Evolutionary conservation across 1,140 invertebrate genomes (phyloP).

Genomic region (Pogonomyrmex californicus): DNA sequence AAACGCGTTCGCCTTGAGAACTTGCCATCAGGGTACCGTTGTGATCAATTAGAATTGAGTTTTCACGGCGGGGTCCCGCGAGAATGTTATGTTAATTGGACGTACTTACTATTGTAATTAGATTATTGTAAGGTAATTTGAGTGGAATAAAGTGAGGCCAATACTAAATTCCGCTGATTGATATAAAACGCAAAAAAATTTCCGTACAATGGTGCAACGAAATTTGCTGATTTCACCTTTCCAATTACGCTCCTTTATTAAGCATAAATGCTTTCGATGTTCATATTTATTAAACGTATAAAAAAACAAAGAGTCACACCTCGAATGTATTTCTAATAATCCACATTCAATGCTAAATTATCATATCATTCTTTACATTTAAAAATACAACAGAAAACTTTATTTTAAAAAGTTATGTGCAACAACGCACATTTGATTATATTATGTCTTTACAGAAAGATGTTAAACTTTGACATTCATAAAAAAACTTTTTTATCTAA

Average conservation of each 20-base stretch:
- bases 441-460: background rate
- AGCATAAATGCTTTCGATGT: background rate
- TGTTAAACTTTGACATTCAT: background rate
- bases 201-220: constrained; percentile 16
- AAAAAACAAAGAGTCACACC: background rate
- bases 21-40: constrained; percentile 1
- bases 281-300: background rate
- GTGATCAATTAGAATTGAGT: constrained; percentile 36
- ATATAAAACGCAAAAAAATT: constrained; percentile 2
- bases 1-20: constrained; percentile 22
- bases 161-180: constrained; percentile 40
- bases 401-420: background rate
- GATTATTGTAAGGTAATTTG: constrained; percentile 71
- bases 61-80: constrained; percentile 49
- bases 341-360: constrained; percentile 41
- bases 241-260: constrained; percentile 29
- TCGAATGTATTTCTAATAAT: background rate
- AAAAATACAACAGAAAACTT: background rate
- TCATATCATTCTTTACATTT: constrained; percentile 39
- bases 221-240: constrained; percentile 53
- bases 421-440: background rate
- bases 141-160: constrained; percentile 71
- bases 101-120: constrained; percentile 68
- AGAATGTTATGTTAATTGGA: constrained; percentile 62
- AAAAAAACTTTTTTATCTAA: background rate